Base-by-base conservation (phyloP, 2,113 vertebrate genomes). In the Psephotus haematonotus region DNA sequence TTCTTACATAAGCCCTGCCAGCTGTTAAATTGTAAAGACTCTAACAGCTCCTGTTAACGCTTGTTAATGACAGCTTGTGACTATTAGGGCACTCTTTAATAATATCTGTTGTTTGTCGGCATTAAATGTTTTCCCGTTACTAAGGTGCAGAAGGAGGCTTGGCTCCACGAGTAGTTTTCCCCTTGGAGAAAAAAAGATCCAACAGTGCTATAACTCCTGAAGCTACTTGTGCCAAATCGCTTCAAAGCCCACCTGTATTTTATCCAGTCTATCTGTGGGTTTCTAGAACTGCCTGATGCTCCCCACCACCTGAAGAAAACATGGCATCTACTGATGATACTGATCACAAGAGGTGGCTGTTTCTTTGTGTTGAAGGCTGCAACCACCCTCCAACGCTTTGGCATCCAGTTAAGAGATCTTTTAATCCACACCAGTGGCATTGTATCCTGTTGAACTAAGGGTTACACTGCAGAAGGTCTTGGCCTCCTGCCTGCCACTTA, bases 41-140 rank as follows among this genome's bases (percentile, higher is more conserved):
- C 53, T 60, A 84, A 92, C 90, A 95, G 87, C 92, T 91, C 62
- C 93, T 92, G 77, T 92, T 95, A 90, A 55, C 5, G 0, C 92
- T 77, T 59, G n/a, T 41, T 77, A 94, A 92, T 92, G 82, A 93
- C 65, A 63, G 49, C 71, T 37, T 74, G 62, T 49, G 63, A 67
- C 31, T 49, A 39, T 37, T 76, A 52, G 59, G 63, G 28, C 37
- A 70, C 71, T 86, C 47, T 41, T 39, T 83, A 22, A 20, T 77
- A 83, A 59, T 16, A 55, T 80, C 86, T 93, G 53, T 8, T 76
- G 8, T 77, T 90, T 81, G 44, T 64, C 0, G 1, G 53, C 39
- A 43, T 63, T 69, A 72, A 82, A 82, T 35, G 25, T 76, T 43
- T 53, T 91, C 37, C 41, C 5, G 49, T 89, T 94, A 63, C 28